Percentiles rank a stretch among this genome's conserved stretches.
phyloP scores from a whole-genome alignment of 2,797 vertebrate genomes.

The Peromyscus attwateri region DNA sequence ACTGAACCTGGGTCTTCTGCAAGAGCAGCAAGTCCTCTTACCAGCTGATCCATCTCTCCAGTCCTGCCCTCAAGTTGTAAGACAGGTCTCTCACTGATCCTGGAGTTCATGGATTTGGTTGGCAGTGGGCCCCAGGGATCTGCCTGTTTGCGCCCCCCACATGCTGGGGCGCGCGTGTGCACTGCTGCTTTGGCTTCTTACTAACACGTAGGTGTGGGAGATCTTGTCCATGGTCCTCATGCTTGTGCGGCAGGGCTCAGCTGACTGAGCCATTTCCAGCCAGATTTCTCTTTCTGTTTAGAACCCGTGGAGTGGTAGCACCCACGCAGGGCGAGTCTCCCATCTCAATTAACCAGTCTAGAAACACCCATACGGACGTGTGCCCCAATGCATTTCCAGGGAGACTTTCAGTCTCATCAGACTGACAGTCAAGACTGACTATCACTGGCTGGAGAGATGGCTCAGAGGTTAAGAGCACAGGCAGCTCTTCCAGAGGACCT shows the following conservation, averaged over 20 bases:
- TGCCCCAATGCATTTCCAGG: background rate
- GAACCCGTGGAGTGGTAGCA: background rate
- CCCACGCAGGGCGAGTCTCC: too few species aligned
- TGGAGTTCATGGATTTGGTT: background rate
- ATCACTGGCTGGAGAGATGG: too few species aligned
- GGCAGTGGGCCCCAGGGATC: background rate
- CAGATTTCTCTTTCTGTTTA: background rate
- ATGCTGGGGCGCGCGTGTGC: background rate
- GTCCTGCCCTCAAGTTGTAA: background rate
- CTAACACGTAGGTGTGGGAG: background rate
- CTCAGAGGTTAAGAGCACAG: too few species aligned
- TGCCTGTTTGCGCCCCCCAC: background rate
- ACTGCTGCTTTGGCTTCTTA: background rate
- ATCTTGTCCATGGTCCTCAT: background rate
- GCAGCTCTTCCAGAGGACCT: too few species aligned
- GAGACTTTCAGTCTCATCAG: background rate
- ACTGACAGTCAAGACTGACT: background rate
- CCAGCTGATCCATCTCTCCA: too few species aligned
- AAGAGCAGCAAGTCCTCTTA: background rate
- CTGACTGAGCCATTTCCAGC: background rate
- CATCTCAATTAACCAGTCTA: background rate
- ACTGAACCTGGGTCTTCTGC: background rate
- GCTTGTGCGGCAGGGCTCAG: background rate
- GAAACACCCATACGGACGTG: background rate
- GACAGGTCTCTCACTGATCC: background rate